Base-by-base conservation (phyloP, 2,888 invertebrate genomes). In the Chrysomela aeneicollis region DNA sequence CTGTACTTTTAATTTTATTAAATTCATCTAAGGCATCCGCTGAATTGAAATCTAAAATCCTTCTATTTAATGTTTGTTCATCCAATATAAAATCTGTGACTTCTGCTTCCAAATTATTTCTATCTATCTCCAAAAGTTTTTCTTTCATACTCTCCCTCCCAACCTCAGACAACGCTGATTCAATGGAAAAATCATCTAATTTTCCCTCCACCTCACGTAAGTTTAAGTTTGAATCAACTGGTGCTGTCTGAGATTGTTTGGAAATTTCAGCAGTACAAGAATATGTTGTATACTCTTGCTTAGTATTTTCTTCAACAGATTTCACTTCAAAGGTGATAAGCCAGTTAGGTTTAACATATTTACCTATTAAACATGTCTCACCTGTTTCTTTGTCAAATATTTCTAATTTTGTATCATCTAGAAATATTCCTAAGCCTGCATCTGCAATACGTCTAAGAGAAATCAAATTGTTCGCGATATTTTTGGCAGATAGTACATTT, bases 241-340 rank as follows among this genome's bases (percentile, higher is more conserved):
- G 15, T 47, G 49, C 53, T 9, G 37, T 60, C 60, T 53, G 53
- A 12, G 60, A 60, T 64, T 60, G 59, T 49, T 52, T 32, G 32
- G 60, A 49, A 26, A 26, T 26, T 26, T 26, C 26, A 26, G 26
- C 26, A 26, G 26, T 26, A 26, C 26, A 26, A 26, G 26, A 26
- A 26, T 26, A 26, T 26, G 26, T 26, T 26, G 26, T 26, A 26
- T 26, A 26, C 4, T 26, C 26, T 26, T 5, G 26, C 26, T 26
- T 6, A 5, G 26, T 26, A 26, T 26, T 26, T 26, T 26, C 26
- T 5, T 6, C 6, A 26, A 26, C 26, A 26, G 26, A 26, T 26
- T 26, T 26, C 6, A 26, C 26, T 26, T 26, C 26, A 26, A 26
- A 26, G 26, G 26, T 26, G 26, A 26, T 26, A 26, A 26, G 26